Evolutionary conservation across 2,113 vertebrate species (phyloP).

Genomic region (Myotis davidii): DNA sequence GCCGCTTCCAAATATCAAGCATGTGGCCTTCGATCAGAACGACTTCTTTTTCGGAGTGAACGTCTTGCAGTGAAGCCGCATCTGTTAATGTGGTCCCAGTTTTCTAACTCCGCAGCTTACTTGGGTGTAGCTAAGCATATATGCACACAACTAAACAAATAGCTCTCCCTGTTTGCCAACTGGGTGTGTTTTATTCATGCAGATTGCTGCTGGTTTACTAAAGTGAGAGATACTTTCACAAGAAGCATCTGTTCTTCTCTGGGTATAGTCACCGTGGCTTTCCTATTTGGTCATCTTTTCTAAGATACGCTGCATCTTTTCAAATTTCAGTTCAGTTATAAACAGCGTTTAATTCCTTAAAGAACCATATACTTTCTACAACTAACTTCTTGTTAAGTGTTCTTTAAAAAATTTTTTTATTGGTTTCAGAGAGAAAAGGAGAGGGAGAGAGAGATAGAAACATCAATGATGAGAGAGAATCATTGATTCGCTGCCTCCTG

Average conservation of each 20-base stretch:
- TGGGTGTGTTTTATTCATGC: conserved; percentile 47
- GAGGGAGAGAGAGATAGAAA: too few relatives aligned
- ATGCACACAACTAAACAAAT: not conserved
- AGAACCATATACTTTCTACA: not conserved
- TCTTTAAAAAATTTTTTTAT: too few relatives aligned
- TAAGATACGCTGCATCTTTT: not conserved
- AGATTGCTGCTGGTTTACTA: conserved; percentile 38
- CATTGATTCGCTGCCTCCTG: too few relatives aligned
- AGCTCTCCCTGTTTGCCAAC: not conserved
- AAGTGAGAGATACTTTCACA: conserved; percentile 55
- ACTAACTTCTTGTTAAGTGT: too few relatives aligned
- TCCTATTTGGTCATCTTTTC: not conserved
- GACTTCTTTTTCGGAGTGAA: not conserved
- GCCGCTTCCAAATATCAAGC: not conserved
- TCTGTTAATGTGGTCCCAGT: not conserved
- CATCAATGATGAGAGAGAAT: too few relatives aligned
- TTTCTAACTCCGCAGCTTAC: not conserved
- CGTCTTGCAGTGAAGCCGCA: not conserved
- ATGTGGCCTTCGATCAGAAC: rapidly evolving
- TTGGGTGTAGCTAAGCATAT: not conserved
- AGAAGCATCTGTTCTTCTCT: conserved; percentile 15
- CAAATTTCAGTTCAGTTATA: not conserved
- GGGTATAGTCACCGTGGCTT: not conserved
- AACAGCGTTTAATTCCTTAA: not conserved
- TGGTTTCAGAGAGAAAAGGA: too few relatives aligned